Evolutionary conservation across 2,113 vertebrate genomes (phyloP).

Genomic region (Empidonax traillii): DNA sequence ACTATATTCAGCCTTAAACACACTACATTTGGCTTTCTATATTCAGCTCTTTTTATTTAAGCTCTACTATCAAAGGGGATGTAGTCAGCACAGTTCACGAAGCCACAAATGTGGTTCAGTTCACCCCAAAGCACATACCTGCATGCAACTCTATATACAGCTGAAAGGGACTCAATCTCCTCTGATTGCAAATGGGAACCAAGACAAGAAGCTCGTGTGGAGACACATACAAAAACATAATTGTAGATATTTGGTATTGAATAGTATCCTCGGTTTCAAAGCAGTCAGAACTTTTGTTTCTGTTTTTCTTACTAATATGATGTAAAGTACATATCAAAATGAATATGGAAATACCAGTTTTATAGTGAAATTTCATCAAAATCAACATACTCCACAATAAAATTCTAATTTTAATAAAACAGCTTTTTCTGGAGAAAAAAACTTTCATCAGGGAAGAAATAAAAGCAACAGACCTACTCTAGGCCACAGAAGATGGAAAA

Average conservation of each 20-base stretch:
- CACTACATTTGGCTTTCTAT: background rate
- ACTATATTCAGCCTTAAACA: background rate
- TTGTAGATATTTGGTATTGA: background rate
- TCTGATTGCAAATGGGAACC: background rate
- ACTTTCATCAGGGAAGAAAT: accelerated
- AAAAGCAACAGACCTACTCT: background rate
- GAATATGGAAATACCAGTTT: background rate
- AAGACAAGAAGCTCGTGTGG: background rate
- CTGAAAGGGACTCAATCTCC: background rate
- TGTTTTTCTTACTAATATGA: background rate
- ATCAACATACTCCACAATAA: background rate
- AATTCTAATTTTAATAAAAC: background rate
- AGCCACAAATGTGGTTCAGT: background rate
- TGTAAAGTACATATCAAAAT: background rate
- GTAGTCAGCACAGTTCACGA: background rate
- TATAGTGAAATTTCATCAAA: background rate
- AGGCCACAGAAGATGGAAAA: background rate
- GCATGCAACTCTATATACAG: background rate
- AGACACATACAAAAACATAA: background rate
- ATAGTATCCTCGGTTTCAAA: background rate
- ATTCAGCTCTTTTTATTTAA: background rate
- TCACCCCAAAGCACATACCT: background rate
- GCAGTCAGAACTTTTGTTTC: background rate
- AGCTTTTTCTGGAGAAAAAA: background rate
- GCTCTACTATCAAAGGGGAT: background rate